These are phyloP conservation scores for Junonia oenone DNA, from an alignment of 2,888 invertebrate species.

Conservation along the genomic window DNA sequence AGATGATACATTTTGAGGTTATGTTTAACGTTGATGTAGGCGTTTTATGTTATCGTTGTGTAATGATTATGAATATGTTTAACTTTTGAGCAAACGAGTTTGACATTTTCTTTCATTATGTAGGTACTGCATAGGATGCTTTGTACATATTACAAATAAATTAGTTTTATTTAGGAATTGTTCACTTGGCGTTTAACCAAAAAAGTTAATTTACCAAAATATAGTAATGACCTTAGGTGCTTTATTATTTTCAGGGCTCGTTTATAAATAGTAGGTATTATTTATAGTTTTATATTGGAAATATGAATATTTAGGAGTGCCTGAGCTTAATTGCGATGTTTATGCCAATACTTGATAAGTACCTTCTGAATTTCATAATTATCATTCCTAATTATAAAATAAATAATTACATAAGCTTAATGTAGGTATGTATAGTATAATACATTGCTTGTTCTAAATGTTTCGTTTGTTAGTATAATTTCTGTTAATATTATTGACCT, in stretches of 20 bases:
- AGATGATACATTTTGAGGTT: slow-evolving; percentile 65
- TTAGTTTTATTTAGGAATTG: neutral
- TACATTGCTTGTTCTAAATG: neutral
- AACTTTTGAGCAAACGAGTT: neutral
- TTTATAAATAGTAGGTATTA: neutral
- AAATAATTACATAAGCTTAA: no score
- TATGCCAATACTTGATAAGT: neutral
- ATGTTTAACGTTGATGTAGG: slow-evolving; percentile 42
- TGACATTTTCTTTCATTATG: slow-evolving; percentile 1
- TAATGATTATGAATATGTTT: slow-evolving; percentile 7
- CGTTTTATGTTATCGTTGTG: slow-evolving; percentile 16
- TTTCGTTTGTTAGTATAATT: neutral
- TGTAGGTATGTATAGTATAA: no score
- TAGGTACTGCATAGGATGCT: neutral
- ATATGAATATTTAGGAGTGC: neutral
- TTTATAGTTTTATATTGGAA: neutral
- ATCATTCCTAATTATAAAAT: no score
- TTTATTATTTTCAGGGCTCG: neutral
- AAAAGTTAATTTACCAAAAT: neutral
- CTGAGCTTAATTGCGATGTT: no score
- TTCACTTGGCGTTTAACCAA: neutral
- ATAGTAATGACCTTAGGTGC: neutral
- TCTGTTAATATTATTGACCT: neutral
- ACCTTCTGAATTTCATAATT: no score
- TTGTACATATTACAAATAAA: neutral